Base-by-base conservation (phyloP, 2,888 invertebrate species). In the Morpho helenor region DNA sequence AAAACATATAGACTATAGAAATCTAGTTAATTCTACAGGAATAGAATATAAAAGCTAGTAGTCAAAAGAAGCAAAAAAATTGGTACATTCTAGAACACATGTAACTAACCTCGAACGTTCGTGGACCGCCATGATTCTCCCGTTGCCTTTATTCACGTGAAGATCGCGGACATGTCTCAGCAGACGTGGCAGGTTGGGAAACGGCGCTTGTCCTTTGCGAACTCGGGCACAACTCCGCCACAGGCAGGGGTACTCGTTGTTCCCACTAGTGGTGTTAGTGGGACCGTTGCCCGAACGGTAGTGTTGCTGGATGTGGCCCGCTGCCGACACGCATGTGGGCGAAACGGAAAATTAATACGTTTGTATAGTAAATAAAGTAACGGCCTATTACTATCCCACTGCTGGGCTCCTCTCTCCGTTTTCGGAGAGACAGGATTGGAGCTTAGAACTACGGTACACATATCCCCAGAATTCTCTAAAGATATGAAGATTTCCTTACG, bases 121-220 rank as follows among this genome's bases (percentile, higher is more conserved):
- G 48, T 91, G 91, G 10, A 93, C 92, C 8, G 93, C 92, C 72
- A 97, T 92, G 59, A 93, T 91, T 59, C 94, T 91, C 0, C 97
- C 97, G 71, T 95, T 95, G 57, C 96, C 95, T 84, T 97, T 97
- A 74, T 95, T 94, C 67, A 98, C 94, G 83, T 98, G 98, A 67
- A 97, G 94, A 75, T 98, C 98, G 23, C 97, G 93, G 48, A 98
- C 97, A 79, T 98, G 98, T 8, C 98, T 92, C 60, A 97, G 93
- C 49, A 98, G 92, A 7, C 98, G 93, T 68, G 96, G 94, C 67
- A 98, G 92, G 84, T 96, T 97, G 41, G 98, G 98, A 84, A 98
- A 98, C 0, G 98, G 97, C 73, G 96, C 95, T 69, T 89, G 89
- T 0, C 90, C 91, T 84, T 97, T 97, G 77, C 96, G 96, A 66